Base-by-base conservation (phyloP, 2,113 vertebrate genomes). In the Drymodes brunneopygia region DNA sequence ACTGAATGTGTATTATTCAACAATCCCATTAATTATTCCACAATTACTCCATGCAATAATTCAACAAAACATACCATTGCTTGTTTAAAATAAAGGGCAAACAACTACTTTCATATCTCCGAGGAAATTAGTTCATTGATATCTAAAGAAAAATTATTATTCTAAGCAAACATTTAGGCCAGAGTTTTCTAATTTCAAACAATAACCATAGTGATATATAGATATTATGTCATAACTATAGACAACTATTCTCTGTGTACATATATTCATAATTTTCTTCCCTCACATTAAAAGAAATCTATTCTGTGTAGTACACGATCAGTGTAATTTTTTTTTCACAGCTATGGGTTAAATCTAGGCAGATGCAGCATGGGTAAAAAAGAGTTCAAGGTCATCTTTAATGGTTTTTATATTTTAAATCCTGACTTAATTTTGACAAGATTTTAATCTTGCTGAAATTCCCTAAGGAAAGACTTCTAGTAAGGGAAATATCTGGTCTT, bases 291-390 rank as follows among this genome's bases (percentile, higher is more conserved):
- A 50, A 60, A 70, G 5, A 36, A 29, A 36, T 45, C 10, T 35
- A 10, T 7, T 47, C 12, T 66, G 6, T 57, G 31, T 13, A 7
- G 2, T 10, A 61, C 24, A 5, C 2, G 2, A 35, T 5, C 18
- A 65, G 10, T 4, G 33, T 58, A 42, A 35, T 53, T 47, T 71
- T 38, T 47, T 38, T 70, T 69, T 56, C 45, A 18, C 27, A 38
- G 7, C 6, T 38, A 13, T 24, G 7, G 24, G 6, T 29, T 47
- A 77, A 66, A 36, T 21, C 69, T 56, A 48, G 94, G 38, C 33
- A 70, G 12, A 25, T 58, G 25, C 45, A 44, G 6, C n/a, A 38
- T 14, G 33, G 35, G 44, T 45, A 29, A 81, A 88, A 88, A 65
- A 45, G 12, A 31, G 7, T 21, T 75, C 33, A 65, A 53, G 15